These are phyloP conservation scores for Catotricha subobsoleta DNA, from an alignment of 2,888 invertebrate species.

Conservation along the genomic window DNA sequence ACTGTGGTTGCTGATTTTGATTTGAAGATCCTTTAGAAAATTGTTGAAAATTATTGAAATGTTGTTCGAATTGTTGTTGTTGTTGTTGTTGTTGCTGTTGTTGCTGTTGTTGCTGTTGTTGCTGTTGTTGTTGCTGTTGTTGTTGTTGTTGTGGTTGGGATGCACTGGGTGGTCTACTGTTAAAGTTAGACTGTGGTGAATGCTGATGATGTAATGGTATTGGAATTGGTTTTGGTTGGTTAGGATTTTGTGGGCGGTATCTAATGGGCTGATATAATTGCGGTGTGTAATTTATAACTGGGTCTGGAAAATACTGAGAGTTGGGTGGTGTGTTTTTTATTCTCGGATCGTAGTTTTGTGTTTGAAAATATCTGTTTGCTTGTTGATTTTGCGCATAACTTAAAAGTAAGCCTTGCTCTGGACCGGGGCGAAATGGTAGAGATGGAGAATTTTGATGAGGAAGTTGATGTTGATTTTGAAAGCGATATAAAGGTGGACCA, in stretches of 20 bases:
- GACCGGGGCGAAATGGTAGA: slow-evolving; percentile 11
- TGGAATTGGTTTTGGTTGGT: slow-evolving; percentile 30
- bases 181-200: slow-evolving; percentile 16
- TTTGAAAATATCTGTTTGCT: slow-evolving; percentile 3
- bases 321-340: not conserved
- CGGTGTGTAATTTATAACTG: not conserved
- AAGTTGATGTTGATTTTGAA: slow-evolving; percentile 1
- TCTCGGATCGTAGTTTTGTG: not conserved
- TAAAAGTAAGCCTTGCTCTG: slow-evolving; percentile 5
- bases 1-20: slow-evolving; percentile 33
- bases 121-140: slow-evolving; percentile 12
- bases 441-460: not conserved
- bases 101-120: slow-evolving; percentile 17
- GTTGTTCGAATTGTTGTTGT: slow-evolving; percentile 11
- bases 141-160: slow-evolving; percentile 10
- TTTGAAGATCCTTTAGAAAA: slow-evolving; percentile 22
- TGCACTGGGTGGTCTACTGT: slow-evolving; percentile 14
- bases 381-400: slow-evolving; percentile 3
- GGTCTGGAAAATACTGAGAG: not conserved
- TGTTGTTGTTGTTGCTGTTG: slow-evolving; percentile 5
- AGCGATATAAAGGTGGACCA: not conserved
- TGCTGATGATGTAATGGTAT: slow-evolving; percentile 21
- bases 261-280: slow-evolving; percentile 15
- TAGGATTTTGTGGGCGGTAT: slow-evolving; percentile 27
- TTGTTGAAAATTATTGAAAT: slow-evolving; percentile 14